Evolutionary conservation across 1,140 invertebrate genomes (phyloP).

Genomic region (Sweltsa coloradensis): DNA sequence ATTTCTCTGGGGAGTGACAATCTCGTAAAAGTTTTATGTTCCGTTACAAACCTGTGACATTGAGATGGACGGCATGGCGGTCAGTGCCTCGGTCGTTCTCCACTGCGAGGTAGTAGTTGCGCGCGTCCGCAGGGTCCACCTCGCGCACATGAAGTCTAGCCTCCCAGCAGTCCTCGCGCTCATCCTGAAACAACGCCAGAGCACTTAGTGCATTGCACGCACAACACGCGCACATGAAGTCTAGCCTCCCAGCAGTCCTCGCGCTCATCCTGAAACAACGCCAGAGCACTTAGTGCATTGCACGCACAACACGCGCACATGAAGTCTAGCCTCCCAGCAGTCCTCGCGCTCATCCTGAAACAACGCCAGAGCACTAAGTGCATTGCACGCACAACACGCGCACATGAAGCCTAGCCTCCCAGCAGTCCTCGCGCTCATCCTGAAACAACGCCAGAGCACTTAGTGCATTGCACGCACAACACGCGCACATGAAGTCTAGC

Average conservation of each 20-base stretch:
- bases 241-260: neutral
- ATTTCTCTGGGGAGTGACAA: no score
- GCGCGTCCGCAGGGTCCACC: slow-evolving; percentile 57
- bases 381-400: no score
- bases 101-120: slow-evolving; percentile 70
- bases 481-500: no score
- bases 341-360: no score
- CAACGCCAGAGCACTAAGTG: no score
- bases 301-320: neutral
- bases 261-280: neutral
- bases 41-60: slow-evolving; percentile 41
- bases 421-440: slow-evolving; percentile 63
- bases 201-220: neutral
- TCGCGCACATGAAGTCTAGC: slow-evolving; percentile 61
- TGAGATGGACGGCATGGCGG: slow-evolving; percentile 63
- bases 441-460: slow-evolving; percentile 29
- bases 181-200: slow-evolving; percentile 31
- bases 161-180: slow-evolving; percentile 68
- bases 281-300: neutral
- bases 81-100: slow-evolving; percentile 77
- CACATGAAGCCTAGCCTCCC: slow-evolving; percentile 63
- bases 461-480: no score
- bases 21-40: no score
- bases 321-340: no score
- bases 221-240: neutral